Evolutionary conservation across 2,888 invertebrate species (phyloP), one percentile per base, ranked within the genome.

Genomic region (Ethmia dodecea): DNA sequence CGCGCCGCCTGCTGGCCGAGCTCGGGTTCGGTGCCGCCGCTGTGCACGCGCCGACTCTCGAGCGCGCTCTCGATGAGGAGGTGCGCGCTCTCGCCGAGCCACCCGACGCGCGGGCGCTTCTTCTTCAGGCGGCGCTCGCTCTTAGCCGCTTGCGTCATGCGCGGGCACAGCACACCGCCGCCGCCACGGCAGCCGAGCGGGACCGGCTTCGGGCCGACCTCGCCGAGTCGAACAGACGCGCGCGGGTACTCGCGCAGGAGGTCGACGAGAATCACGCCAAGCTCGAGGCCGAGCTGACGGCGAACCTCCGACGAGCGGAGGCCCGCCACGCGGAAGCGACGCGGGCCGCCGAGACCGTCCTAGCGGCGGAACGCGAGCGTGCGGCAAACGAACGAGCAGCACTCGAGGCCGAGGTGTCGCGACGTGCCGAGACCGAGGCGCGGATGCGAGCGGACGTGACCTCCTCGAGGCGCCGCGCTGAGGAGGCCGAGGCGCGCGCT

Each of bases 211-310:
- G 92, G 42, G 78, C 87, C 8, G 95, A 96, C 60, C 90, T 96
- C 11, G 83, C 88, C 12, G 95, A 95, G 62, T 94, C 96, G 0
- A 95, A 96, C 62, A 89, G 92, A 37, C 88, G 96, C 49, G 94
- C 95, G 0, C 88, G 91, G 0, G 67, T 95, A 34, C 81, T 97
- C 31, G 97, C 96, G 1, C 94, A 94, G 53, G 97, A 97, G 72
- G 93, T 96, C 1, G 97, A 98, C 67, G 97, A 97, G 58, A 92
- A 93, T 52, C 96, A 97, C 67, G 89, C 92, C 1, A 90, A 92
- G 38, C 88, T 96, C 63, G 97, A 97, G 67, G 90, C 90, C 42
- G 91, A 91, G 16, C 88, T 93, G 15, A 90, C 92, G 60, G 89
- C 90, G 29, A 91, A 89, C 79, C 88, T 92, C 29, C 90, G 91